phyloP scores from a whole-genome alignment of 2,797 vertebrate genomes.

The Glyptemys insculpta region DNA sequence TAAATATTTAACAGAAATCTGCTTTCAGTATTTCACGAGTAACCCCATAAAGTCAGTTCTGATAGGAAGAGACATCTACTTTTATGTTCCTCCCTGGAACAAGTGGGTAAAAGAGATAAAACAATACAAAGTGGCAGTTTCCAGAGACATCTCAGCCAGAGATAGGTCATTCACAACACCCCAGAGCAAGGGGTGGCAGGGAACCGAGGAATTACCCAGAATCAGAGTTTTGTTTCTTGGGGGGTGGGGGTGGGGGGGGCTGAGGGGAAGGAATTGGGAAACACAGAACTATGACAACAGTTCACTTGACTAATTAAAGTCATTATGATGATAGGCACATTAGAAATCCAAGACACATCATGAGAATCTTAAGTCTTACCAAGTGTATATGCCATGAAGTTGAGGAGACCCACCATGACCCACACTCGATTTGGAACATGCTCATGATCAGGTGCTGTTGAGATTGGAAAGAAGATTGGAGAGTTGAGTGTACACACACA shows the following conservation, averaged over 20 bases:
- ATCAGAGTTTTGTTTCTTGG: too few relatives aligned
- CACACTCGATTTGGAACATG: slow-evolving; percentile 94
- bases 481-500: not conserved
- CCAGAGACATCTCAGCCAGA: not conserved
- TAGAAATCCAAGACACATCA: not conserved
- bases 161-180: not conserved
- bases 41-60: not conserved
- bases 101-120: not conserved
- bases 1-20: not conserved
- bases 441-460: slow-evolving; percentile 82
- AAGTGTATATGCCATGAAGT: slow-evolving; percentile 95
- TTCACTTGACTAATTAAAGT: not conserved
- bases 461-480: slow-evolving; percentile 18
- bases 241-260: too few relatives aligned
- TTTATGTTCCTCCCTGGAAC: not conserved
- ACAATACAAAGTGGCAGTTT: not conserved
- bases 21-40: not conserved
- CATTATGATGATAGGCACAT: not conserved
- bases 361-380: slow-evolving; percentile 84
- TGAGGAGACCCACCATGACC: slow-evolving; percentile 94
- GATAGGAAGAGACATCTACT: not conserved
- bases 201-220: not conserved
- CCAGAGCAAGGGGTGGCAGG: not conserved
- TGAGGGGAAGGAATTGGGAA: not conserved
- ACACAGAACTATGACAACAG: not conserved